Evolutionary conservation across 2,797 vertebrate genomes (phyloP), one percentile per base, ranked within the genome.

Genomic region (Sebastes nivosus): DNA sequence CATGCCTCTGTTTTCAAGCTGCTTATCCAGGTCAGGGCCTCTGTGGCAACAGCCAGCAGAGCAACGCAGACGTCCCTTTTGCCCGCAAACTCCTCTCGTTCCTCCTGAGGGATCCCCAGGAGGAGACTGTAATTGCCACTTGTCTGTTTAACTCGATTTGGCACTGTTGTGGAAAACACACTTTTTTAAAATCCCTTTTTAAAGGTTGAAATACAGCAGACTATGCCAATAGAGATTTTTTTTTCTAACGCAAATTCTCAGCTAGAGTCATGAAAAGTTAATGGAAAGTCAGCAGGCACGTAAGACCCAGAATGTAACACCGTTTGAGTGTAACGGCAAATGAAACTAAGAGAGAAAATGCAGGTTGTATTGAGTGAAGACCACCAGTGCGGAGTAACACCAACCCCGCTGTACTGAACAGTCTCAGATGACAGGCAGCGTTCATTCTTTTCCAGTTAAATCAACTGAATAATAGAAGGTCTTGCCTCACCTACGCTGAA

Each of bases 1-100:
- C 75, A 79, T 80, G 66, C 52, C 18, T 67, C 22, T 78, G 38
- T 80, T 76, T 78, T 78, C 50, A 72, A 81, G 75, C 75, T 74
- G 66, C 76, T 82, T 81, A 77, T 83, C 24, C 54, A 70, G 63
- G 59, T 82, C 82, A 63, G 70, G 34, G 67, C 20, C 36, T 66
- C 29, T 46, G 50, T 67, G 58, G 29, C 54, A 67, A 38, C 25
- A 66, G 46, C 60, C 57, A 60, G 8, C 27, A 29, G 65, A 76
- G 60, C 10, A 72, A 24, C 57, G 4, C 60, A 74, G 9, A 72
- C 2, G 2, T 34, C 38, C 25, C 10, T 58, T 78, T 81, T 65
- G 1, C 52, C 67, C 32, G n/a, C 30, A 72, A 13, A 81, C 61
- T 78, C 42, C 12, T 82, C 8, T 14, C 4, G 14, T 59, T 77